Base-by-base conservation (phyloP, 1,140 invertebrate genomes). In the Drosophila mojavensis region DNA sequence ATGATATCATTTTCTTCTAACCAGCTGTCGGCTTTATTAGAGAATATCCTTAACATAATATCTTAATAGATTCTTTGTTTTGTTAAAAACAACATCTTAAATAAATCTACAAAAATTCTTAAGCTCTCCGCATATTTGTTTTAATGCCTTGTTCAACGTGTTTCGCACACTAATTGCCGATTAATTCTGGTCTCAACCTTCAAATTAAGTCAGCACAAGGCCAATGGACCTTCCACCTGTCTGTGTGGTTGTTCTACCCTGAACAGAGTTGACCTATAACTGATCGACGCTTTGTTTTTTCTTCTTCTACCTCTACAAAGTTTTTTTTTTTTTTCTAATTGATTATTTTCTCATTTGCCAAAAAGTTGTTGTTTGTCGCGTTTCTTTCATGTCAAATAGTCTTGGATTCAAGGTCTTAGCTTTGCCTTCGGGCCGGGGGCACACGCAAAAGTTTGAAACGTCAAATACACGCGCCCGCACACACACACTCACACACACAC, bases 211-310 rank as follows among this genome's bases (percentile, higher is more conserved):
- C 63, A 88, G 78, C 70, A 79, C 82, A 85, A 86, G 82, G 82
- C 83, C 83, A 88, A 88, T 73, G 82, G 64, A 82, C 71, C 69
- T 83, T 6, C 43, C 43, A 47, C 43, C 43, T 47, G 43, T 11
- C 4, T 36, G 33, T 36, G 6, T 45, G 13, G n/a, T n/a, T 43
- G 43, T 4, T 4, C 72, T 55, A 63, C 77, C 67, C 62, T 82
- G 81, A 84, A 76, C 80, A 84, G 61, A 73, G 71, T 82, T 86
- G 82, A 86, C 83, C 83, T 86, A 86, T 86, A 88, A 86, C 71
- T 77, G 79, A 83, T 71, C 43, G 17, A 17, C 9, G 17, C 9
- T 5, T 17, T 17, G n/a, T 47, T 4, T 15, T 47, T 9, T 43
- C 41, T 43, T 13, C n/a, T 79, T 70, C 62, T 60, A 48, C 39